Evolutionary conservation across 2,797 vertebrate species (phyloP), one percentile per base, ranked within the genome.

Genomic region (Aselliscus stoliczkanus): DNA sequence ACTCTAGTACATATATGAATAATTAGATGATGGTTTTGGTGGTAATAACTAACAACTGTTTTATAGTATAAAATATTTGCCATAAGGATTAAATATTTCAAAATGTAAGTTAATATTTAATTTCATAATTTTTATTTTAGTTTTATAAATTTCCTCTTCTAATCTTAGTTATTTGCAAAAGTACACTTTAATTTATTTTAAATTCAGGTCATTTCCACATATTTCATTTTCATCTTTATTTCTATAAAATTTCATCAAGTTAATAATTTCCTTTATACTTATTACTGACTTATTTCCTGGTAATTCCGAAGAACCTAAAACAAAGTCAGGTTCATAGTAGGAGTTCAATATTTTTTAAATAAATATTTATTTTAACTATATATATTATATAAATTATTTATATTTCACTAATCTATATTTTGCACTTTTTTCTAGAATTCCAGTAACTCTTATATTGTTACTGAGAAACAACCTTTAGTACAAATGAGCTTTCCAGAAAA

Each of bases 1-100:
- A 98, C 90, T 95, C 93, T 97, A 97, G 94, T 97, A 95, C 83
- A 91, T 44, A 72, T 97, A 80, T 92, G 64, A 97, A 96, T 96
- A 97, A 96, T 97, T 97, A 97, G 95, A 97, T 95, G 70, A 62
- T 94, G 90, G 69, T 91, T 96, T 92, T 94, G 52, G 58, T 73
- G 82, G 21, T 67, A 88, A 52, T 93, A 95, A 73, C 27, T 67
- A 95, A 42, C 50, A 92, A 81, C 83, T 82, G 73, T 79, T 82
- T 92, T 70, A 34, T n/a, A 65, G 1, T 81, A 77, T 65, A 54
- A 90, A 80, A 58, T 56, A 6, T 31, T 90, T 82, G 5, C 27
- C 12, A 20, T 54, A 54, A 21, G 75, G 20, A 18, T 58, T 60
- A 39, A 70, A n/a, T 73, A 44, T 76, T 91, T 88, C 23, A 60